Conservation (phyloP, 2,113 vertebrate genomes). For the Silurus asotus region DNA sequence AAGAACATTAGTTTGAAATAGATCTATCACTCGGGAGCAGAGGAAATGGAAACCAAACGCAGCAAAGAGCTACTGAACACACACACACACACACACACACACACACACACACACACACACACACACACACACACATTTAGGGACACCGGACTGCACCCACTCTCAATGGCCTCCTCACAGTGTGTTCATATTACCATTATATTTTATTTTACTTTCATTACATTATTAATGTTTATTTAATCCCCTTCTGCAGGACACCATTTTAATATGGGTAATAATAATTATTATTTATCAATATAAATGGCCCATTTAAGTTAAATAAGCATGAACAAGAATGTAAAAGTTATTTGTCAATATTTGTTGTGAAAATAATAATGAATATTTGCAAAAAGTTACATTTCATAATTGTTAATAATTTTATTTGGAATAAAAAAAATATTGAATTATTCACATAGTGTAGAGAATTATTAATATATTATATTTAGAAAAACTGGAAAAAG, state of each 20-base stretch:
- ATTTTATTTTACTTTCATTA: not conserved
- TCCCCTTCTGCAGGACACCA: too few relatives aligned
- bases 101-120: slow-evolving; percentile 39
- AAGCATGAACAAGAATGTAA: not conserved
- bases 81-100: slow-evolving; percentile 32
- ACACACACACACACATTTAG: not conserved
- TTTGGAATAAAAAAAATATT: too few relatives aligned
- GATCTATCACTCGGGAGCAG: slow-evolving; percentile 33
- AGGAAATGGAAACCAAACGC: slow-evolving; percentile 40
- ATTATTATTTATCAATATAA: not conserved
- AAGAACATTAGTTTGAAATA: slow-evolving; percentile 34
- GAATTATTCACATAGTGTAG: too few relatives aligned
- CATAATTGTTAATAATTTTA: too few relatives aligned
- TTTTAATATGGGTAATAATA: too few relatives aligned
- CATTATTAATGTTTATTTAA: not conserved
- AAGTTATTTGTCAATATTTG: not conserved
- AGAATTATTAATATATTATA: too few relatives aligned
- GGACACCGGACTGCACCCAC: not conserved
- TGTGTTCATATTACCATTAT: not conserved
- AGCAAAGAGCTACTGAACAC: slow-evolving; percentile 33
- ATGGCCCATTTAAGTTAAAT: not conserved
- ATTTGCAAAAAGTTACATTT: not conserved
- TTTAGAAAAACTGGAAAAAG: not conserved
- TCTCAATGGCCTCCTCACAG: not conserved
- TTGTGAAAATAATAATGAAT: not conserved